Conservation (phyloP, 2,888 invertebrate genomes). For the Epicampocera succincta region DNA sequence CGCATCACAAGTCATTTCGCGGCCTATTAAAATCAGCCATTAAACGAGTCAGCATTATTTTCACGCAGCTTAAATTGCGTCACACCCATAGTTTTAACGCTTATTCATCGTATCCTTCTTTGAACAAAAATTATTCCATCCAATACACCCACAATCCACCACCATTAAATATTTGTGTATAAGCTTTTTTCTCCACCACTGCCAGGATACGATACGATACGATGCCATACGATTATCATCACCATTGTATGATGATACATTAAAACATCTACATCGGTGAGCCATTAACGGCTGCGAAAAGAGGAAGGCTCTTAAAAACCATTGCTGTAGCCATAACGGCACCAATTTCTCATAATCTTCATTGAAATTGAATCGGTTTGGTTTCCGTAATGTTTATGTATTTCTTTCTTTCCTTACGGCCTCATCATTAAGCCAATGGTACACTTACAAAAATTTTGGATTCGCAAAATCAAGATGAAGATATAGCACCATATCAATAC, state of each 20-base stretch:
- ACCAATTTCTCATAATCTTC: slow-evolving; percentile 68
- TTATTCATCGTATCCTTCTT: slow-evolving; percentile 44
- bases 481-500: too few relatives aligned
- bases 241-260: slow-evolving; percentile 65
- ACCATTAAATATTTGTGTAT: slow-evolving; percentile 27
- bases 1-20: slow-evolving; percentile 71
- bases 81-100: slow-evolving; percentile 68
- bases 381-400: slow-evolving; percentile 64
- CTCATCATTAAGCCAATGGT: slow-evolving; percentile 24
- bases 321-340: slow-evolving; percentile 67
- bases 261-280: slow-evolving; percentile 62
- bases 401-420: slow-evolving; percentile 53
- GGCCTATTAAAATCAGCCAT: slow-evolving; percentile 72
- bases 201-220: neutral
- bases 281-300: slow-evolving; percentile 62
- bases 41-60: slow-evolving; percentile 70
- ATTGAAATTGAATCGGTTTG: slow-evolving; percentile 70
- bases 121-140: neutral
- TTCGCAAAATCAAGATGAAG: neutral
- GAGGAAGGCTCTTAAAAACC: slow-evolving; percentile 64
- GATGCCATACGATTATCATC: slow-evolving; percentile 56
- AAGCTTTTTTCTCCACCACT: neutral
- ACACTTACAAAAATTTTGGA: slow-evolving; percentile 27
- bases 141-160: slow-evolving; percentile 55
- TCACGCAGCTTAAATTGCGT: slow-evolving; percentile 68